Evolutionary conservation across 2,113 vertebrate species (phyloP).

Genomic region (Amazona guildingii): DNA sequence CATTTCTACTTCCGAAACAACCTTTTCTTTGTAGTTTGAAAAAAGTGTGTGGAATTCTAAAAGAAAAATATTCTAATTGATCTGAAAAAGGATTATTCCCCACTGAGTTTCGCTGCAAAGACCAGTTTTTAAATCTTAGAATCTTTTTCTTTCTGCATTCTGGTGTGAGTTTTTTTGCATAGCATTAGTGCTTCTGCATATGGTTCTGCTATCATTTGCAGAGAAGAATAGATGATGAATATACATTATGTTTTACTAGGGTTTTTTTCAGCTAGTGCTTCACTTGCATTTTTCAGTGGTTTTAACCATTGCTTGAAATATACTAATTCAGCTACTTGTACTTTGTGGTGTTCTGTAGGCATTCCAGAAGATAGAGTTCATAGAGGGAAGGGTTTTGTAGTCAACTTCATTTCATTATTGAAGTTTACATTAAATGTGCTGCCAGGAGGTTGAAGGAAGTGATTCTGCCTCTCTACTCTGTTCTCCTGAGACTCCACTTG

Average conservation of each 20-base stretch:
- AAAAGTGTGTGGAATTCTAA: not conserved
- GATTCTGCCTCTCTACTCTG: not conserved
- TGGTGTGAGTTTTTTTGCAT: not conserved
- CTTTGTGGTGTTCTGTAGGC: not conserved
- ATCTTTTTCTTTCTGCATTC: not conserved
- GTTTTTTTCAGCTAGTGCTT: not conserved
- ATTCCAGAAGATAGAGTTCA: not conserved
- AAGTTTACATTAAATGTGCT: not conserved
- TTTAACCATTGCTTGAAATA: not conserved
- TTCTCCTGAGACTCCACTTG: not conserved
- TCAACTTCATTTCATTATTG: not conserved
- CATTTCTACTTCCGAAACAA: not conserved
- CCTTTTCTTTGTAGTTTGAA: not conserved
- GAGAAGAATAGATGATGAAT: not conserved
- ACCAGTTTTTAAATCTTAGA: not conserved
- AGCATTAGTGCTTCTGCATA: not conserved
- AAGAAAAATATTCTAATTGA: not conserved
- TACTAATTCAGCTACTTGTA: not conserved
- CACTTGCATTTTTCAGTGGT: not conserved
- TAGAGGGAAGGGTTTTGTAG: not conserved
- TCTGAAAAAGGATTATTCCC: not conserved
- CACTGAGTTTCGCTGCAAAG: fast-evolving
- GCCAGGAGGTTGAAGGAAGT: not conserved
- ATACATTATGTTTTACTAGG: fast-evolving
- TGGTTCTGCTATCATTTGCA: not conserved